Evolutionary conservation across 2,888 invertebrate genomes (phyloP), one percentile per base, ranked within the genome.

Genomic region (Aspidiotus destructor): DNA sequence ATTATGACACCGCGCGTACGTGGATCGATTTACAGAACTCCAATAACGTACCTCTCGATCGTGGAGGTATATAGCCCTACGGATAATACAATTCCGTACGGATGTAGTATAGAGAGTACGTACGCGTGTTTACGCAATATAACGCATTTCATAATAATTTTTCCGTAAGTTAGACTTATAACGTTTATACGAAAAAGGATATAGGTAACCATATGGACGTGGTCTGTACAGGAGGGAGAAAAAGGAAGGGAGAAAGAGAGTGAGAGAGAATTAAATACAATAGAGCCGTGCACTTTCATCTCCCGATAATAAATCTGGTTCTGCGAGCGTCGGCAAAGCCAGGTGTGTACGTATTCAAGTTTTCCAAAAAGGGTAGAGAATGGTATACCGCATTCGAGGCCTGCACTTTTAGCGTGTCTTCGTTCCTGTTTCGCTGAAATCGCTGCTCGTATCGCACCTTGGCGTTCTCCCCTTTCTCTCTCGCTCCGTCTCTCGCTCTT

Each of bases 231-330:
- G 48, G n/a, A 48, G n/a, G 48, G 11, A 57, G 55, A 10, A 57
- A 57, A 16, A 57, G 57, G 48, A 48, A 57, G 63, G 41, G 40
- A 63, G 41, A 62, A 63, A 53, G 41, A 63, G 40, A 54, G 53
- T 41, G 53, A 67, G 67, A 60, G 67, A 60, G 67, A 58, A 58
- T 67, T 48, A 60, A 67, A 67, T 60, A 67, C 67, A 67, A 67
- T 58, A 67, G 67, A 67, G 67, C n/a, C 67, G 58, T 60, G 60
- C 67, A 67, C 67, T 67, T 52, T 67, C 67, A 67, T 67, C 67
- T 67, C 67, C 67, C 42, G 17, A 57, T 57, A 67, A 67, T 67
- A 67, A 67, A 67, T 67, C 67, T 67, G 67, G 67, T 67, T 67
- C 40, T 60, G 60, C 55, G 28, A 28, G 5, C 58, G 67, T 60